phyloP scores from a whole-genome alignment of 2,888 invertebrate species.

The Amiota minor region DNA sequence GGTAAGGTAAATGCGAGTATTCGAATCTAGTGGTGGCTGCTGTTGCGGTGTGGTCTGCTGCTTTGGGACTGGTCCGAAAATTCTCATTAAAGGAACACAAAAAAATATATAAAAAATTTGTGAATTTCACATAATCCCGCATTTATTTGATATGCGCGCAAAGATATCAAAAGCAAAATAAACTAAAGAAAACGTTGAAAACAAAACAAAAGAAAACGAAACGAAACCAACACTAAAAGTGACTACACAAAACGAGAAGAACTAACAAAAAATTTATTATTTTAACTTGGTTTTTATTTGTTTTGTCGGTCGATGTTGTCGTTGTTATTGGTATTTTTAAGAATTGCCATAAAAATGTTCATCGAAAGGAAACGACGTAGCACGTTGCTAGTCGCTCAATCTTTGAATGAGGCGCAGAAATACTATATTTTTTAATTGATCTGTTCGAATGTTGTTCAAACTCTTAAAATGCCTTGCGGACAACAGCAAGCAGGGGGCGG shows the following conservation, averaged over 20 bases:
- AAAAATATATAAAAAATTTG: too few species aligned
- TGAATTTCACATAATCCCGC: constrained; percentile 65
- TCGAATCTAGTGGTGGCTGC: background rate
- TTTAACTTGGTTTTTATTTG: constrained; percentile 4
- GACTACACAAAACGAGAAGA: background rate
- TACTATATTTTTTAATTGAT: constrained; percentile 8
- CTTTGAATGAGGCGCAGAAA: background rate
- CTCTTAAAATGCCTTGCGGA: too few species aligned
- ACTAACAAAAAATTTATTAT: background rate
- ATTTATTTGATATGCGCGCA: constrained; percentile 64
- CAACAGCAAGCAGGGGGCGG: too few species aligned
- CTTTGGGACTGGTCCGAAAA: constrained; percentile 52
- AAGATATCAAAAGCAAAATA: constrained; percentile 51
- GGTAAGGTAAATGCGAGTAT: background rate
- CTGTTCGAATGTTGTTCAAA: background rate
- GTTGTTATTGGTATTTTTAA: background rate
- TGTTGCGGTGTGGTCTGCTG: constrained; percentile 29
- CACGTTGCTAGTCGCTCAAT: background rate
- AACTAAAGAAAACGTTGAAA: constrained; percentile 31
- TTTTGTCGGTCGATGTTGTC: background rate
- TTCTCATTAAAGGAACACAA: constrained; percentile 63
- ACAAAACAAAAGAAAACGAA: constrained; percentile 34
- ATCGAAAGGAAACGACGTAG: background rate
- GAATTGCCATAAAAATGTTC: constrained; percentile 1
- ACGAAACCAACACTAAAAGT: background rate